Base-by-base conservation (phyloP, 2,113 vertebrate genomes). In the Melanostigma gelatinosum region DNA sequence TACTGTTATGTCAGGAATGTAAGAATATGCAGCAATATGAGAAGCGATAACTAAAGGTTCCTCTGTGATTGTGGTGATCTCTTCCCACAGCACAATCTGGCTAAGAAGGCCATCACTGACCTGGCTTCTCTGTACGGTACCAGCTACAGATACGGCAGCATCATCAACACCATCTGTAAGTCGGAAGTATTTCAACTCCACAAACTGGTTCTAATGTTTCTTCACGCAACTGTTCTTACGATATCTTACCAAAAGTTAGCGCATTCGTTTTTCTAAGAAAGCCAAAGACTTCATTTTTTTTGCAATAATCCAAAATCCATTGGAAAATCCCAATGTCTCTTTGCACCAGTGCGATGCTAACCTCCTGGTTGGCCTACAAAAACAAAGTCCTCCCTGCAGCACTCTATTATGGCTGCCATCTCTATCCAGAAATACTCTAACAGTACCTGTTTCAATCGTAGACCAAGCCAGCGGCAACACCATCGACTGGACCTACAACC, bases 91-190 rank as follows among this genome's bases (percentile, higher is more conserved):
- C 72, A 98, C 0, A 42, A 79, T 15, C 3, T 99, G 20, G 95
- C 98, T 0, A n/a, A 88, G 77, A 93, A 89, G 70, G 96, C 98
- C 0, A 84, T 96, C n/a, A 60, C 69, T 0, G 94, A 95, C 15
- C 94, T 99, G 86, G 44, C 94, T 7, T 96, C 97, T 27, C 89
- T 99, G 12, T 95, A 98, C 0, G 95, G 96, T 24, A 99, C 98
- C 22, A 1, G 52, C 0, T 99, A 93, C 87, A 44, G 8, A 75
- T 99, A 96, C 0, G 98, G 98, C 86, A 97, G 96, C 94, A 97
- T 97, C 93, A 95, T 97, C 89, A 89, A 77, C 57, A 95, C 96
- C 63, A 98, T 99, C 94, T 99, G 98, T 99, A 92, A 96, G 62
- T 40, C 34, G 12, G 1, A 22, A 15, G 6, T 8, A n/a, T 18